Conservation (phyloP, 2,797 vertebrate genomes). For the Liparis tanakae region DNA sequence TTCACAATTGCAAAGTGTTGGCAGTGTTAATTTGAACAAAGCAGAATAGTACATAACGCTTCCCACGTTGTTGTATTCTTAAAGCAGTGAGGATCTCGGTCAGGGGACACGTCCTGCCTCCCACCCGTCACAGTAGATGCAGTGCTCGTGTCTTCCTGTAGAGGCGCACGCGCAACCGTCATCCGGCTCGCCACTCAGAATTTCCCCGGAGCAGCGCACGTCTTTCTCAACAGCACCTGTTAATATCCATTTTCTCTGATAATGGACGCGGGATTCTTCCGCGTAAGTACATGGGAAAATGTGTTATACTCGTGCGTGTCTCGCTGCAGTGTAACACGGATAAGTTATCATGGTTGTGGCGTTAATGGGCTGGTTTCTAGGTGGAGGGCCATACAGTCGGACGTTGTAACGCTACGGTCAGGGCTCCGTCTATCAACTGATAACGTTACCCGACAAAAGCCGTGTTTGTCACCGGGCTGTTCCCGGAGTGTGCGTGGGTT, state of each 20-base stretch:
- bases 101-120: background rate
- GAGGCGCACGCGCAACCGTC: conserved; percentile 52
- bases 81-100: background rate
- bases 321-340: background rate
- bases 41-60: background rate
- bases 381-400: conserved; percentile 41
- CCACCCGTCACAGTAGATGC: background rate
- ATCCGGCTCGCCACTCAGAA: conserved; percentile 52
- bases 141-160: conserved; percentile 34
- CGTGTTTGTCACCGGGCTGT: background rate
- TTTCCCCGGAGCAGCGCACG: conserved; percentile 59
- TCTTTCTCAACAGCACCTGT: conserved; percentile 62
- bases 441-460: conserved; percentile 12
- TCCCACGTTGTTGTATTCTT: background rate
- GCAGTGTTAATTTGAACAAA: too few species aligned
- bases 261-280: conserved; percentile 91
- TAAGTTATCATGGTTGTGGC: background rate
- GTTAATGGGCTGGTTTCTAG: background rate
- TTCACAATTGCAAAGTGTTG: background rate
- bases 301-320: background rate
- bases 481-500: background rate
- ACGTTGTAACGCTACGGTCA: conserved; percentile 19
- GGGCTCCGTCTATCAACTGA: conserved; percentile 73
- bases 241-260: conserved; percentile 63
- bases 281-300: conserved; percentile 78